phyloP scores from a whole-genome alignment of 2,888 invertebrate genomes.

The Xanthostigma xanthostigma region DNA sequence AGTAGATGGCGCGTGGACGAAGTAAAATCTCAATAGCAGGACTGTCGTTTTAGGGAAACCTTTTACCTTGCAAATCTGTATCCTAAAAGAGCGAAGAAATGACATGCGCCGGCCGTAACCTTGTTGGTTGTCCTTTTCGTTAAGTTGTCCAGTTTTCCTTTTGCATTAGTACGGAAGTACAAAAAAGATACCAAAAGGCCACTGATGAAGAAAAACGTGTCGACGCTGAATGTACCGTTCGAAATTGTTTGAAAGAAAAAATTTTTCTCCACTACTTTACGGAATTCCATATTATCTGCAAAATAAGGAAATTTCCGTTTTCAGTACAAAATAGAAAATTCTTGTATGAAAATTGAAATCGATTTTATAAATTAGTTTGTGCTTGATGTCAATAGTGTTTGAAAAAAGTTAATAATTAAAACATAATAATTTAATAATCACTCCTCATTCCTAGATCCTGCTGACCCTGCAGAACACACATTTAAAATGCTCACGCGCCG shows the following conservation, averaged over 20 bases:
- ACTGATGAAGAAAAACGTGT: conserved; percentile 68
- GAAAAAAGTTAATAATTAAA: no score
- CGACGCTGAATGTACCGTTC: conserved; percentile 67
- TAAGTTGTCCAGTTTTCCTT: conserved; percentile 51
- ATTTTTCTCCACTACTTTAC: conserved; percentile 55
- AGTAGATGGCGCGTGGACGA: no score
- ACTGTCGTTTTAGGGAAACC: background rate
- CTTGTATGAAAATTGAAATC: no score
- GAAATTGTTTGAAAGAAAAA: conserved; percentile 67
- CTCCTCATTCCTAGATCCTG: no score
- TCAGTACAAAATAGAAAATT: no score
- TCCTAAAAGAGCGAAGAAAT: conserved; percentile 60
- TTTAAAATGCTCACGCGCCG: no score
- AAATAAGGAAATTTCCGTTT: background rate
- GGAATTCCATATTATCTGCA: conserved; percentile 57
- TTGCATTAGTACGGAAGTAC: conserved; percentile 65
- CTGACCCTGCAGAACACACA: no score
- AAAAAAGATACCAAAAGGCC: conserved; percentile 74
- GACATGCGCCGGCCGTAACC: conserved; percentile 44
- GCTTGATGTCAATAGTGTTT: no score
- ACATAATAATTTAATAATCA: no score
- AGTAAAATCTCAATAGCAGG: no score
- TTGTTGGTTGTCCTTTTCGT: conserved; percentile 45
- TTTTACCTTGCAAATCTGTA: conserved; percentile 66
- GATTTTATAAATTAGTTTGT: no score